Evolutionary conservation across 2,797 vertebrate species (phyloP), one percentile per base, ranked within the genome.

Genomic region (Telmatherina bonti): DNA sequence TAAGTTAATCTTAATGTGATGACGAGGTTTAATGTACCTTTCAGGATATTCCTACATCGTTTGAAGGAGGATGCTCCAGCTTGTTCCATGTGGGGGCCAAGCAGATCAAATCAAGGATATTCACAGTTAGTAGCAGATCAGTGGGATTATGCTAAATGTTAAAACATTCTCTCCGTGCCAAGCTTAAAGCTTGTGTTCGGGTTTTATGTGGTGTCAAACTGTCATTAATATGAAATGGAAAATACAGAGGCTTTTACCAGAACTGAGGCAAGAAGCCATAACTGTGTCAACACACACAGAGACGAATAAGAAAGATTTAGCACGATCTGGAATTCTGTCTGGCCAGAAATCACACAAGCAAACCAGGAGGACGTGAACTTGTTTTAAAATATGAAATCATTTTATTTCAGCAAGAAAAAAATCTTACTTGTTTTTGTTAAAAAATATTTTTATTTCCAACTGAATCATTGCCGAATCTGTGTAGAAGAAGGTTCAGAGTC

Each of bases 21-120:
- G 26, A 60, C 62, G 30, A 61, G 26, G 31, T 59, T 57, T 55
- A 49, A 51, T 57, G 61, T 27, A 49, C 16, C 36, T 70, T 24
- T 71, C 29, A 56, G 31, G 12, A 35, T 18, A 59, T 63, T 22
- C 2, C 53, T 65, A 5, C 9, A 31, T 65, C 29, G 1, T 64
- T 41, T 49, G 31, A 52, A n/a, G 2, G 30, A 45, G 20, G 35
- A 38, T 20, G 6, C 12, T 26, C 15, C 16, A 41, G n/a, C 31
- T 27, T 16, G 18, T n/a, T 64, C 15, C 11, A 15, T 16, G 8
- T 20, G 0, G 6, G 18, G 63, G 35, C 26, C 2, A 33, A 53
- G 16, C 22, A 54, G 41, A 33, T 62, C 7, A 16, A n/a, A 54
- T 33, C 29, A 63, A 18, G 24, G 58, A 60, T 36, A 45, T 53